Evolutionary conservation across 2,113 vertebrate species (phyloP).

Genomic region (Xyliphius kryptos): DNA sequence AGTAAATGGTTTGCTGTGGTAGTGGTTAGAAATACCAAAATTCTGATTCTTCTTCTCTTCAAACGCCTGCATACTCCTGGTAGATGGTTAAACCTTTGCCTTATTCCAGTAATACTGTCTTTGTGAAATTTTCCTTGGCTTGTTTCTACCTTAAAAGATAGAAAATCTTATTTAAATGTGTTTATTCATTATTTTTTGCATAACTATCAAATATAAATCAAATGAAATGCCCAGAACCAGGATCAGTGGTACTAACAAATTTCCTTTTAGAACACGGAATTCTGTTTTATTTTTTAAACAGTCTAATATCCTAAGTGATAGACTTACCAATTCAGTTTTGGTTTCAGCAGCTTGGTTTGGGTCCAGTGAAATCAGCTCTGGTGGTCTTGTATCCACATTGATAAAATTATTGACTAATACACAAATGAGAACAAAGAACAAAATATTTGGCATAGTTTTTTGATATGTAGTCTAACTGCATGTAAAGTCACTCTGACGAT

Average conservation of each 20-base stretch:
- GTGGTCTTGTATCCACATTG: constrained; percentile 25
- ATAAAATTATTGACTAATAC: neutral
- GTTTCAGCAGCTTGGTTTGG: neutral
- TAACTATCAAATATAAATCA: neutral
- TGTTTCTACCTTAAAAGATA: constrained; percentile 8
- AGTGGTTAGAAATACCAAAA: constrained; percentile 34
- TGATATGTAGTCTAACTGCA: no score
- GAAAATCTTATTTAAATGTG: neutral
- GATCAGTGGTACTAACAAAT: no score
- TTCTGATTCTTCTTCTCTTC: constrained; percentile 39
- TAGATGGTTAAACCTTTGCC: constrained; percentile 32
- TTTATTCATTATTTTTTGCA: neutral
- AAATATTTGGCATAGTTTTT: constrained; percentile 7
- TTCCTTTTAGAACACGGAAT: neutral
- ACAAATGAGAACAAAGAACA: constrained; percentile 1
- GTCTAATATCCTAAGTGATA: no score
- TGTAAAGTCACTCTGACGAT: no score
- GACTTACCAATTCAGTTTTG: constrained; percentile 24
- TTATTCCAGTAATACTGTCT: constrained; percentile 1
- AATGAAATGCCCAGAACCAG: neutral
- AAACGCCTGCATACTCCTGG: constrained; percentile 45
- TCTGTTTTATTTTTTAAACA: neutral
- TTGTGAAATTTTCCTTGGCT: neutral
- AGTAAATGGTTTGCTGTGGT: no score
- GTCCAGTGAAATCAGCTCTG: constrained; percentile 6